Percentiles rank a stretch among this genome's conserved stretches.
Evolutionary conservation across 2,888 invertebrate species (phyloP).

Genomic region (Alviniconcha strummeri): DNA sequence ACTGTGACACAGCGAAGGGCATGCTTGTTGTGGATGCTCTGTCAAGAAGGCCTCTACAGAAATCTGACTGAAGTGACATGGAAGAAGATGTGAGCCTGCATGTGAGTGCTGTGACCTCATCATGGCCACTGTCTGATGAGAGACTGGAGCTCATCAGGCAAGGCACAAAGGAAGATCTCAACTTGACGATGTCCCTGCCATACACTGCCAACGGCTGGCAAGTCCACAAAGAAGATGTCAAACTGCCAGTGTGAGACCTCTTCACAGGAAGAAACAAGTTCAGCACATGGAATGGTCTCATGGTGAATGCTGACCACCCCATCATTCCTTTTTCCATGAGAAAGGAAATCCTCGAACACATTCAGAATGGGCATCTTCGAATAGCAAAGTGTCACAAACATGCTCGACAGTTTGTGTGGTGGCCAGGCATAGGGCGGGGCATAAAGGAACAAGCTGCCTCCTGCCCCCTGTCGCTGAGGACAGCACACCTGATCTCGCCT

Average conservation of each 20-base stretch:
- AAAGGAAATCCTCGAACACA: not conserved
- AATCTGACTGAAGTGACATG: too few relatives aligned
- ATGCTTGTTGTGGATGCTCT: constrained; percentile 37
- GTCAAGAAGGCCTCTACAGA: not conserved
- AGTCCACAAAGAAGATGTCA: not conserved
- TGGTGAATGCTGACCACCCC: not conserved
- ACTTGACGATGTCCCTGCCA: not conserved
- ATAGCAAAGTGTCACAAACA: not conserved
- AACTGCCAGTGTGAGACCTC: not conserved
- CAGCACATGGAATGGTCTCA: not conserved
- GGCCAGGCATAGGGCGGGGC: not conserved
- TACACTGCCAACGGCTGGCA: not conserved
- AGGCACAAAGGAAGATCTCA: not conserved
- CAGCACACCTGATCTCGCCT: too few relatives aligned
- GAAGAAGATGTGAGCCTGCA: too few relatives aligned
- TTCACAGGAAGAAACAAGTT: not conserved
- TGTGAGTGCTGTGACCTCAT: too few relatives aligned
- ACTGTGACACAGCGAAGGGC: not conserved
- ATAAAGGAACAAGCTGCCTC: not conserved
- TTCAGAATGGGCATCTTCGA: not conserved
- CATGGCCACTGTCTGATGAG: not conserved
- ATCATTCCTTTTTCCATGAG: not conserved
- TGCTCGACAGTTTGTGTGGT: not conserved
- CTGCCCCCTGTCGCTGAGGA: not conserved
- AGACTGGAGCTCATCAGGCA: not conserved